phyloP scores from a whole-genome alignment of 2,113 vertebrate species.

The Pimephales promelas region DNA sequence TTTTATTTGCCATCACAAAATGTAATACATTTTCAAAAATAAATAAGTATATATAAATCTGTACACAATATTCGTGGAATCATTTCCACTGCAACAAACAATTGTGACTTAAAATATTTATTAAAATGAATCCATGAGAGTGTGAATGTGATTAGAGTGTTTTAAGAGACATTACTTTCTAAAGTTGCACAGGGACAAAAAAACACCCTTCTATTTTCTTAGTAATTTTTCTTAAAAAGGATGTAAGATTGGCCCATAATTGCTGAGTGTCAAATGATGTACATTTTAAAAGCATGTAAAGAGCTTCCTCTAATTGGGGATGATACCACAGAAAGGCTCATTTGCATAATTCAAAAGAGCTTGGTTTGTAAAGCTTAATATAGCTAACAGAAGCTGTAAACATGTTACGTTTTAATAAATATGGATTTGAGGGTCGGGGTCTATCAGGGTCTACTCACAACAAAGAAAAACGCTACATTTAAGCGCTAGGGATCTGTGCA shows the following conservation, averaged over 20 bases:
- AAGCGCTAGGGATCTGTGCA: background rate
- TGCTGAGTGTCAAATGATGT: conserved; percentile 1
- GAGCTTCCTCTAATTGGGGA: conserved; percentile 26
- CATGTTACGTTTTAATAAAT: conserved; percentile 18
- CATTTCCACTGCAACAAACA: too few relatives aligned
- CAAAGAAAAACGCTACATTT: background rate
- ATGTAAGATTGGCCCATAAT: background rate
- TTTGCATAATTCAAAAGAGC: conserved; percentile 33
- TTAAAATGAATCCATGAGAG: background rate
- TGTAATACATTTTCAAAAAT: background rate
- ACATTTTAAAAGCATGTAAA: conserved; percentile 36
- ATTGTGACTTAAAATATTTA: too few relatives aligned
- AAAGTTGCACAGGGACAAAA: background rate
- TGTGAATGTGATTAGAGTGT: background rate
- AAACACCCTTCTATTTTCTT: background rate
- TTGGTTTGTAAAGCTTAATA: conserved; percentile 26
- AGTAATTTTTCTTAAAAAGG: background rate
- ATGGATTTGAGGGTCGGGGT: conserved; percentile 5
- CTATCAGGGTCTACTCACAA: background rate
- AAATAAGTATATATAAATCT: too few relatives aligned
- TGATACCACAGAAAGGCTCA: conserved; percentile 12
- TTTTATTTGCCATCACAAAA: background rate
- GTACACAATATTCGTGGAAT: too few relatives aligned
- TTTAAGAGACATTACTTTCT: background rate
- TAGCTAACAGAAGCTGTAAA: conserved; percentile 13